phyloP scores from a whole-genome alignment of 2,113 vertebrate species.

The Trichomycterus rosablanca region DNA sequence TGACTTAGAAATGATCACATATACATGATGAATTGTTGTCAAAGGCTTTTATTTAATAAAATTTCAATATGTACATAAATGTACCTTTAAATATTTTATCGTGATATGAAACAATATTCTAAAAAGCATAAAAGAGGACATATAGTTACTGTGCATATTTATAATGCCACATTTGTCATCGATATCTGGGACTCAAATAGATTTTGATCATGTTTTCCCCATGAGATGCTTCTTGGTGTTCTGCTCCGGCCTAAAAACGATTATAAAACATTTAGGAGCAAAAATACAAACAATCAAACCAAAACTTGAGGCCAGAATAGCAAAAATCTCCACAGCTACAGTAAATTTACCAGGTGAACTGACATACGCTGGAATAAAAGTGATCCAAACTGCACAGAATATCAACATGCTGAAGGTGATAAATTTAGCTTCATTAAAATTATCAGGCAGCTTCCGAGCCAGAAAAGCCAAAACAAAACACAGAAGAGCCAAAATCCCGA shows the following conservation, averaged over 20 bases:
- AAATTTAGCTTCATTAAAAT: slow-evolving; percentile 71
- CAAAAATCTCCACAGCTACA: slow-evolving; percentile 72
- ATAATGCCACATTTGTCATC: too few relatives aligned
- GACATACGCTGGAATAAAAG: slow-evolving; percentile 70
- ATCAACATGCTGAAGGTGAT: slow-evolving; percentile 74
- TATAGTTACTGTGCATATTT: too few relatives aligned
- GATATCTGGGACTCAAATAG: too few relatives aligned
- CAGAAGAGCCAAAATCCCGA: slow-evolving; percentile 60
- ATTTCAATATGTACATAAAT: too few relatives aligned
- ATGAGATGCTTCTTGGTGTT: too few relatives aligned
- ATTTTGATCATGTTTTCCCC: too few relatives aligned
- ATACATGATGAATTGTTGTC: too few relatives aligned
- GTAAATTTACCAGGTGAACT: slow-evolving; percentile 71
- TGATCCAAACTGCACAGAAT: slow-evolving; percentile 68
- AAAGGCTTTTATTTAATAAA: too few relatives aligned
- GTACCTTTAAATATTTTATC: too few relatives aligned
- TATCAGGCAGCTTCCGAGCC: slow-evolving; percentile 64
- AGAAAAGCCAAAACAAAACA: slow-evolving; percentile 55
- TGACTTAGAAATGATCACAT: too few relatives aligned
- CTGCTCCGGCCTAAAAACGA: background rate
- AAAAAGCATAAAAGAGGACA: too few relatives aligned
- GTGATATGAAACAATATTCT: too few relatives aligned
- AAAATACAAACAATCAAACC: slow-evolving; percentile 17
- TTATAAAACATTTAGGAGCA: background rate
- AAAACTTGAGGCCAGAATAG: slow-evolving; percentile 62